phyloP scores from a whole-genome alignment of 2,888 invertebrate genomes.

The Metalampra italica region DNA sequence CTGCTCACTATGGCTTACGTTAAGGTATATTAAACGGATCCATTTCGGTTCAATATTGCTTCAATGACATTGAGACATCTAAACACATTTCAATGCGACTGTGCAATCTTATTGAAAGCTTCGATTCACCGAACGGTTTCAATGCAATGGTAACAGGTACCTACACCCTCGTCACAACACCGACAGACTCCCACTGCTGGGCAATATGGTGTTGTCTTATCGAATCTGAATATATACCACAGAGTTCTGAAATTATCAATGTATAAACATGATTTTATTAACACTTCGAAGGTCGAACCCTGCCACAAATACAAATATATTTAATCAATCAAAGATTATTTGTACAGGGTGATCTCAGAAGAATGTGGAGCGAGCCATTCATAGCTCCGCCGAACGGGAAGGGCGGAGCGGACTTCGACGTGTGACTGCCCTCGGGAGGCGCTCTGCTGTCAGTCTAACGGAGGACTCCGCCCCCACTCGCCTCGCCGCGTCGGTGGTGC shows the following conservation, averaged over 20 bases:
- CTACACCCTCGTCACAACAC: too few relatives aligned
- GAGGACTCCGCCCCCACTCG: not conserved
- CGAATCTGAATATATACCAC: too few relatives aligned
- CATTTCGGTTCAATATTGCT: not conserved
- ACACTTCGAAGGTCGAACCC: too few relatives aligned
- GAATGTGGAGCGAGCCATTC: constrained; percentile 99
- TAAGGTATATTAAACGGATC: constrained; percentile 87
- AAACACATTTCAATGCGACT: too few relatives aligned
- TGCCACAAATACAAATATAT: too few relatives aligned
- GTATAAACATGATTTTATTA: too few relatives aligned
- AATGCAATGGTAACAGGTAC: not conserved
- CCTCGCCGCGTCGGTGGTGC: not conserved
- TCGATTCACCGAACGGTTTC: not conserved
- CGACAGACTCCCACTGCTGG: too few relatives aligned
- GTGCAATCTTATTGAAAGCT: too few relatives aligned
- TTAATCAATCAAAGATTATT: constrained; percentile 22
- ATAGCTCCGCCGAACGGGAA: constrained; percentile 89
- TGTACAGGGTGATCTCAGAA: constrained; percentile 92
- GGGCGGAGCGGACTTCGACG: constrained; percentile 67
- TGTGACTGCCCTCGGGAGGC: constrained; percentile 44
- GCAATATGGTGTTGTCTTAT: too few relatives aligned
- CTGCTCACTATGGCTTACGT: constrained; percentile 98
- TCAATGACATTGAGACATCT: too few relatives aligned
- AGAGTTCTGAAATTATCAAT: too few relatives aligned
- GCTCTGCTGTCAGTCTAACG: constrained; percentile 5